These are phyloP conservation scores for Orussus abietinus DNA, from an alignment of 1,140 invertebrate genomes.

Conservation along the genomic window DNA sequence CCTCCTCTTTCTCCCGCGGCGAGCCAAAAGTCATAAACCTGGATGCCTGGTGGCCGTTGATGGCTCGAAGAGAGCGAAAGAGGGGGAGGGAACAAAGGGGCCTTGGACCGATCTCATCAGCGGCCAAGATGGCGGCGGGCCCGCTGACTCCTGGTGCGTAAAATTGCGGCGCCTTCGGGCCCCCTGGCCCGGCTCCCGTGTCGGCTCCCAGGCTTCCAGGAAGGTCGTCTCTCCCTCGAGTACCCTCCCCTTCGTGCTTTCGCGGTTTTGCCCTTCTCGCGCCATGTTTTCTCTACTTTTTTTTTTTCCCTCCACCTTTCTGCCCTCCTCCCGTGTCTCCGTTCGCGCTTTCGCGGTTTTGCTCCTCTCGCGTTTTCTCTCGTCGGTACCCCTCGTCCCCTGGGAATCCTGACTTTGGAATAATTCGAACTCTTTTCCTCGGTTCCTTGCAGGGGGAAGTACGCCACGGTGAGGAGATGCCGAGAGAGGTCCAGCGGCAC, in stretches of 20 bases:
- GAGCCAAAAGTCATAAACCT: constrained; percentile 20
- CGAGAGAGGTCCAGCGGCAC: constrained; percentile 77
- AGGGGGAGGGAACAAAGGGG: constrained; percentile 21
- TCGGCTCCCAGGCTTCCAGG: too few relatives aligned
- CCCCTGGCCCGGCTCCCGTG: too few relatives aligned
- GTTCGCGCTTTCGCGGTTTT: too few relatives aligned
- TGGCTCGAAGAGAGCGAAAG: too few relatives aligned
- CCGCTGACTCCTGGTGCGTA: constrained; percentile 29
- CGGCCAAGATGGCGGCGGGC: constrained; percentile 7
- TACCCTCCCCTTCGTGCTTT: too few relatives aligned
- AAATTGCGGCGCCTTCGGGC: constrained; percentile 22
- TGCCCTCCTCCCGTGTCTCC: too few relatives aligned
- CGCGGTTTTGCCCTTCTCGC: too few relatives aligned
- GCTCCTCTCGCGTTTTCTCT: too few relatives aligned
- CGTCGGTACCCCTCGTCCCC: not conserved
- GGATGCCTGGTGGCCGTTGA: constrained; percentile 18
- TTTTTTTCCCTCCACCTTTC: too few relatives aligned
- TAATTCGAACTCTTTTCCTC: not conserved
- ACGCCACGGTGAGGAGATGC: constrained; percentile 87
- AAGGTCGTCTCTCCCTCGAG: too few relatives aligned
- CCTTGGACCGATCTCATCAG: constrained; percentile 20
- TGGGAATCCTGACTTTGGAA: not conserved
- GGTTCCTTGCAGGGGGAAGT: constrained; percentile 80
- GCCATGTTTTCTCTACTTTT: too few relatives aligned
- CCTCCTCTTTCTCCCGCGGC: not conserved